A percentile compares a stretch with the other conserved stretches of the same genome.
These are phyloP conservation scores for Pocillopora damicornis DNA, from an alignment of 64 coral and sea anemone genomes.

Conservation along the genomic window DNA sequence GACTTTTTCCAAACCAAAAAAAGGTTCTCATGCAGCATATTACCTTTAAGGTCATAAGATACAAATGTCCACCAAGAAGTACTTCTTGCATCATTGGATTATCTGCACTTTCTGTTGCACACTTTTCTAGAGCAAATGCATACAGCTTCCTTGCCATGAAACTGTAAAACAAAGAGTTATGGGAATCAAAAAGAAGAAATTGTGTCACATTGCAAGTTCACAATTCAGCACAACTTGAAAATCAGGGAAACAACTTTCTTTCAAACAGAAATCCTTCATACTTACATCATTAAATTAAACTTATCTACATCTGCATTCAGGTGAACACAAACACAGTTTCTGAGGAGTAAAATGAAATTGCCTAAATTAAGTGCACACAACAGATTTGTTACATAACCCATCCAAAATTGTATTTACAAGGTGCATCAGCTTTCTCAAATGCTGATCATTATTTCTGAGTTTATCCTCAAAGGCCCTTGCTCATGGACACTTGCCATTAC, in stretches of 20 bases:
- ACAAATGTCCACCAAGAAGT: conserved; percentile 87
- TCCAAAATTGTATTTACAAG: background rate
- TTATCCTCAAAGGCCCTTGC: background rate
- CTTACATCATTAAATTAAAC: conserved; percentile 96
- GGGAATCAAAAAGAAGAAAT: no score
- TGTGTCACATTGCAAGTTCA: no score
- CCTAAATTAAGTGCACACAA: background rate
- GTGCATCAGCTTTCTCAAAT: background rate
- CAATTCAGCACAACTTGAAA: no score
- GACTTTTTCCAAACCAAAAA: background rate
- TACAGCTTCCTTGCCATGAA: conserved; percentile 92
- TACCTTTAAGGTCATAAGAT: conserved; percentile 96
- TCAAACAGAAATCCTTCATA: background rate
- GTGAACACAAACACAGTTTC: conserved; percentile 94
- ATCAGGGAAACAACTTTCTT: no score
- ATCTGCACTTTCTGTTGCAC: conserved; percentile 81
- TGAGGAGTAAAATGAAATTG: conserved; percentile 19
- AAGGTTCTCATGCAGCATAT: background rate
- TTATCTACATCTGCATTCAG: conserved; percentile 83
- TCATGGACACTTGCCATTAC: no score
- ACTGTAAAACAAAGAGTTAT: conserved; percentile 34
- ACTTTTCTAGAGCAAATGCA: conserved; percentile 85
- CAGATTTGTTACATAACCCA: background rate
- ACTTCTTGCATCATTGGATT: conserved; percentile 98
- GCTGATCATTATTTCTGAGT: background rate